Base-by-base conservation (phyloP, 2,888 invertebrate species). In the Megastigmus dorsalis region DNA sequence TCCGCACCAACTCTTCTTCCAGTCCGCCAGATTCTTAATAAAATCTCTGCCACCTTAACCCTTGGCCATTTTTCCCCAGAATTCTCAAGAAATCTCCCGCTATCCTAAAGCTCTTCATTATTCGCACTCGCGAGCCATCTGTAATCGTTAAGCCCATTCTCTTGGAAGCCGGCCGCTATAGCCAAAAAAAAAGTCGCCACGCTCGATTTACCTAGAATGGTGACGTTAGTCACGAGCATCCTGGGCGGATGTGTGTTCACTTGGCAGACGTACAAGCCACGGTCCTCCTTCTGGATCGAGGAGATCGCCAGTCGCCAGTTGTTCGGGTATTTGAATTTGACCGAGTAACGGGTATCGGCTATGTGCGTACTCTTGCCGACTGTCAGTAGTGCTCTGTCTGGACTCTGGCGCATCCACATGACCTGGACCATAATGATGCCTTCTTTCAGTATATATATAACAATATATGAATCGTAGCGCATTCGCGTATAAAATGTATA, bases 181-280 rank as follows among this genome's bases (percentile, higher is more conserved):
- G n/a, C n/a, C n/a, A n/a, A n/a, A n/a, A n/a, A n/a, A n/a, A n/a
- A n/a, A n/a, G n/a, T n/a, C n/a, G n/a, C n/a, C n/a, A 43, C 45
- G 60, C 52, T 60, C 45, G 15, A 66, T 54, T 91, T 91, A 94
- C 94, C 93, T 85, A 94, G 89, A 81, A 94, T 92, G 79, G 93
- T 93, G 80, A 94, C 90, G 85, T 94, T 93, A 75, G 93, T 92
- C 83, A 93, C 91, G 84, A 94, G 92, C 80, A 93, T 93, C 81
- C 93, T 91, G 26, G 94, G 94, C 23, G 94, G 94, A 89, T 94
- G 93, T 52, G 94, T 94, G 70, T 94, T 94, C 85, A 94, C 93
- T 91, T 94, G 94, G 88, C 94, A 94, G 91, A 94, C 93, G 85
- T 94, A 94, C 70, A 92, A 89, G 23, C 94, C 94, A 52, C 92